phyloP scores from a whole-genome alignment of 2,797 vertebrate species.

The Poeciliopsis turneri region DNA sequence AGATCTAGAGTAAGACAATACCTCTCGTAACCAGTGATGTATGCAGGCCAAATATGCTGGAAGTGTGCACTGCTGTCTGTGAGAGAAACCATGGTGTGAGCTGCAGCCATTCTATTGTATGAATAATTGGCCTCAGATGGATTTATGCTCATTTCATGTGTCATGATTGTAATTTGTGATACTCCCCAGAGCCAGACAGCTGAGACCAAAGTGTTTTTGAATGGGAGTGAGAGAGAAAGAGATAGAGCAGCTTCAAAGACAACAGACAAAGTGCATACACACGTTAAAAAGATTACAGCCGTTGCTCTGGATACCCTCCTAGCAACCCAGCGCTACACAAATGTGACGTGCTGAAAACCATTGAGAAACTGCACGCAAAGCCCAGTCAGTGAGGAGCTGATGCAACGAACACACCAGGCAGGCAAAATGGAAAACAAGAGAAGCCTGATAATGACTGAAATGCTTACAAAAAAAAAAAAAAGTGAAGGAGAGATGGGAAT shows the following conservation, averaged over 20 bases:
- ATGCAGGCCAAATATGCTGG: conserved; percentile 37
- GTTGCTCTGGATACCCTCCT: conserved; percentile 24
- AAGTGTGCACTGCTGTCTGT: conserved; percentile 10
- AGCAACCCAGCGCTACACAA: conserved; percentile 14
- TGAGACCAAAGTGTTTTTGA: conserved; percentile 32
- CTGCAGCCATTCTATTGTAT: conserved; percentile 25
- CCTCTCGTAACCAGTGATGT: conserved; percentile 52
- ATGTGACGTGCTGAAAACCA: conserved; percentile 36
- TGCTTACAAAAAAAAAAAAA: conserved; percentile 1
- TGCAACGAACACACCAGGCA: not conserved
- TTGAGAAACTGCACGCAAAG: conserved; percentile 6
- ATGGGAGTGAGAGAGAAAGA: conserved; percentile 5
- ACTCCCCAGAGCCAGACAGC: conserved; percentile 46
- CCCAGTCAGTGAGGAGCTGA: not conserved
- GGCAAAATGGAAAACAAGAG: conserved; percentile 12
- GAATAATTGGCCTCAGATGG: conserved; percentile 15
- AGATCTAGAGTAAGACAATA: conserved; percentile 51
- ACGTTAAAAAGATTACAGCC: not conserved
- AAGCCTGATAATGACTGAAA: conserved; percentile 18
- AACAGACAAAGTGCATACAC: conserved; percentile 33
- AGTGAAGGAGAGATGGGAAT: conserved; percentile 14
- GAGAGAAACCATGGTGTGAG: conserved; percentile 12
- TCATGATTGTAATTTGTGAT: conserved; percentile 52
- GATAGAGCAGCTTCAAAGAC: conserved; percentile 49
- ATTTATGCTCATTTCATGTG: conserved; percentile 29